These are phyloP conservation scores for Cataglyphis altisquamis DNA, from an alignment of 2,888 invertebrate genomes.

Conservation along the genomic window DNA sequence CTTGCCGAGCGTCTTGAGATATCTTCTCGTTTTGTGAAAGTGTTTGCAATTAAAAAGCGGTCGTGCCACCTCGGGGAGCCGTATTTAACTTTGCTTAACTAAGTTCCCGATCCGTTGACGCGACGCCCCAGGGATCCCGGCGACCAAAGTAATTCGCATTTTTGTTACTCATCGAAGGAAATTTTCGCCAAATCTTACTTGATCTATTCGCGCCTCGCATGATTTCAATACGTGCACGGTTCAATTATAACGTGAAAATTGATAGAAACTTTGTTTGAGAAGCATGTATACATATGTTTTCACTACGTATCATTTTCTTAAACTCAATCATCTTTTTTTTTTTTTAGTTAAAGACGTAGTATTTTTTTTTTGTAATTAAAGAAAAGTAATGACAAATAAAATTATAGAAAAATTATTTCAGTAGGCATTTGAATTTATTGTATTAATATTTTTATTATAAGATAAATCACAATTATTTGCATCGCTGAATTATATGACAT, in stretches of 20 bases:
- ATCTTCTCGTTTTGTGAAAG: constrained; percentile 80
- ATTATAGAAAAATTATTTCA: constrained; percentile 1
- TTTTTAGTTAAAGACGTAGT: neutral
- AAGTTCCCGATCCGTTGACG: constrained; percentile 85
- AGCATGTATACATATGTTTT: neutral
- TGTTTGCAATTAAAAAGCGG: constrained; percentile 85
- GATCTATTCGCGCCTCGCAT: neutral
- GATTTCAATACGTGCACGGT: neutral
- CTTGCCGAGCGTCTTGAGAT: constrained; percentile 62
- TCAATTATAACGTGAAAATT: neutral
- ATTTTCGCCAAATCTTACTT: constrained; percentile 38
- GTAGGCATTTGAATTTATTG: neutral
- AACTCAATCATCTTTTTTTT: neutral
- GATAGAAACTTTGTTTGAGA: neutral
- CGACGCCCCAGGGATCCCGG: constrained; percentile 81
- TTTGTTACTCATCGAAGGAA: constrained; percentile 67
- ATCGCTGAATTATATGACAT: neutral
- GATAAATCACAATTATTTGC: neutral
- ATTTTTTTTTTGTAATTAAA: neutral
- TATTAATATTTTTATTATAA: neutral
- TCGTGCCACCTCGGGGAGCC: constrained; percentile 83
- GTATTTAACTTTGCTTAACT: constrained; percentile 86
- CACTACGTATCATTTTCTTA: neutral
- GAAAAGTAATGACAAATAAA: neutral
- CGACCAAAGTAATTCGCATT: constrained; percentile 79